Conservation (phyloP, 2,797 vertebrate genomes). For the Urosaurus nigricauda region DNA sequence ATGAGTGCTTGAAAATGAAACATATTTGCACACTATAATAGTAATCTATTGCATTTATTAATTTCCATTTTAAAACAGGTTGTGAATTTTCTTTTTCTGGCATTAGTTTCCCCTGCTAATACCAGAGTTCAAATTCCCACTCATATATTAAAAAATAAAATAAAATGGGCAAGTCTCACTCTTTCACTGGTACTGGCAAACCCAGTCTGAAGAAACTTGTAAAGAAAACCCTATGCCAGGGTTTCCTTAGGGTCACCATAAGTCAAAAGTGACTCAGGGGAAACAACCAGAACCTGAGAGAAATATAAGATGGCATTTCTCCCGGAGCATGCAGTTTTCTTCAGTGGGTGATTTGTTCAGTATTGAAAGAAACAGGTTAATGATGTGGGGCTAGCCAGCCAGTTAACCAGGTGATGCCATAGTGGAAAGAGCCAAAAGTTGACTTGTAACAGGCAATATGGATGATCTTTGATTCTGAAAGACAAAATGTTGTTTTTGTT, state of each 20-base stretch:
- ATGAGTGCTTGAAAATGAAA: conserved; percentile 24
- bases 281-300: background rate
- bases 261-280: no score
- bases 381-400: no score
- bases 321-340: background rate
- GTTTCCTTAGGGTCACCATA: no score
- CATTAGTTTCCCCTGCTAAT: background rate
- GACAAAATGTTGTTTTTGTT: background rate
- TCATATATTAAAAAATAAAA: no score
- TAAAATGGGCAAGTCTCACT: no score
- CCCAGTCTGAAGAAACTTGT: no score
- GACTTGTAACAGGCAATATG: background rate
- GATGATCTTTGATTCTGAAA: background rate
- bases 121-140: no score
- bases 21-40: conserved; percentile 3
- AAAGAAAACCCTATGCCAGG: no score
- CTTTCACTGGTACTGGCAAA: no score
- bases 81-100: background rate
- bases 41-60: background rate
- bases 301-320: background rate
- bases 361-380: background rate
- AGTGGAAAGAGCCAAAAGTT: background rate
- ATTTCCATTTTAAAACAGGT: background rate
- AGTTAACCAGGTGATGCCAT: no score
- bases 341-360: background rate